Evolutionary conservation across 2,797 vertebrate species (phyloP).

Genomic region (Anguilla megastoma): DNA sequence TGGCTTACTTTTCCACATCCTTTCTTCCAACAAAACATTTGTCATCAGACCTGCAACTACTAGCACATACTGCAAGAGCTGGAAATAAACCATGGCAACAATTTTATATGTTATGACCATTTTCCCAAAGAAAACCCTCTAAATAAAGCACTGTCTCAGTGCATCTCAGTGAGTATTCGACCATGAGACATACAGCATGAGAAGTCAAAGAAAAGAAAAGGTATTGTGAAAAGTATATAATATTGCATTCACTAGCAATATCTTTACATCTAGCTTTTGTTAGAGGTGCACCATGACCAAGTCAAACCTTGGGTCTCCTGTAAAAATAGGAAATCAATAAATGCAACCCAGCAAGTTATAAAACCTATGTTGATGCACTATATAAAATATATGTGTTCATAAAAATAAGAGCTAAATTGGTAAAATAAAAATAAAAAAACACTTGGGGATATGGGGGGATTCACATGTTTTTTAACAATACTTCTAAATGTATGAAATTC

Average conservation of each 20-base stretch:
- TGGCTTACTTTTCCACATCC: neutral
- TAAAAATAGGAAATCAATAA: neutral
- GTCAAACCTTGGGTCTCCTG: neutral
- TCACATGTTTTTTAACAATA: neutral
- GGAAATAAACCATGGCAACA: neutral
- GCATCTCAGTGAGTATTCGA: neutral
- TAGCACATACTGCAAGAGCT: neutral
- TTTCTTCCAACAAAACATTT: neutral
- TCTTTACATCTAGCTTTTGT: neutral
- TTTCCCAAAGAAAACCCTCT: neutral
- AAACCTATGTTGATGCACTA: neutral
- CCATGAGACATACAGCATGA: neutral
- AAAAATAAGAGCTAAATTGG: neutral
- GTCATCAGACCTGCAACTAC: neutral
- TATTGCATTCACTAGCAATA: neutral
- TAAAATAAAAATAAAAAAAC: neutral
- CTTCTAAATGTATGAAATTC: neutral
- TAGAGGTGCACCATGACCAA: neutral
- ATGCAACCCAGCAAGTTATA: neutral
- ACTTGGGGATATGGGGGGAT: neutral
- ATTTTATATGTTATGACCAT: neutral
- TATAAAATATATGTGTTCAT: neutral
- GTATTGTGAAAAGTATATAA: too few species aligned
- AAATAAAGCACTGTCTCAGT: neutral
- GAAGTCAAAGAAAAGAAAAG: neutral